Conservation (phyloP, 64 coral and sea anemone species). For the Actinia equina region DNA sequence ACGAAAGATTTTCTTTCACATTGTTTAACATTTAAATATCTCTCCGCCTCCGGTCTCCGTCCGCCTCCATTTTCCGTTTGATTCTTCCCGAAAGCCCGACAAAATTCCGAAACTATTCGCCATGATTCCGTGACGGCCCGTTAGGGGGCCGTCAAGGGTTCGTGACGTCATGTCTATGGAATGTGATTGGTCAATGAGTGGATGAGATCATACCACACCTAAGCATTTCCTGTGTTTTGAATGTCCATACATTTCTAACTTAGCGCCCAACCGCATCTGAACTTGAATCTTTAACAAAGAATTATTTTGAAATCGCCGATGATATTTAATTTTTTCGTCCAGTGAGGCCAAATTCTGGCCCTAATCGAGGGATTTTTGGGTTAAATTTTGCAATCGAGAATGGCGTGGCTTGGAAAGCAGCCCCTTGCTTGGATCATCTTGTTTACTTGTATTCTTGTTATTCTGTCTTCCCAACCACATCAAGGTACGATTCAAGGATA, state of each 20-base stretch:
- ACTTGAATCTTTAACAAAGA: background rate
- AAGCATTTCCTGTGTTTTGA: slow-evolving; percentile 30
- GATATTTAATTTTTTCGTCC: background rate
- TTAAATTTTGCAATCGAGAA: background rate
- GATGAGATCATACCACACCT: slow-evolving; percentile 31
- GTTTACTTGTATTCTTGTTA: background rate
- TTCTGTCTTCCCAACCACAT: background rate
- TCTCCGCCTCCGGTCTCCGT: background rate
- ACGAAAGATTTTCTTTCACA: too few relatives aligned
- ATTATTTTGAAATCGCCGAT: background rate
- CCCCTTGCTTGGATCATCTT: background rate
- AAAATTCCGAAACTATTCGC: background rate
- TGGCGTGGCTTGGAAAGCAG: background rate
- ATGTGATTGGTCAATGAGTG: slow-evolving; percentile 2
- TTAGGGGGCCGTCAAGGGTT: background rate
- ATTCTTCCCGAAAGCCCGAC: background rate
- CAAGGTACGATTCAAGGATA: background rate
- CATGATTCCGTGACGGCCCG: background rate
- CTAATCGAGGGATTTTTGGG: background rate
- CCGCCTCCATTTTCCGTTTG: background rate
- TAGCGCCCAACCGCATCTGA: background rate
- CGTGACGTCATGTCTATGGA: slow-evolving; percentile 9
- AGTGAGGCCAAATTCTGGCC: background rate
- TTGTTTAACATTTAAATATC: too few relatives aligned
- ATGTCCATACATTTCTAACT: slow-evolving; percentile 8